Evolutionary conservation across 92 coral and sea anemone genomes (phyloP), one percentile per base, ranked within the genome.

Genomic region (Ricordea florida): DNA sequence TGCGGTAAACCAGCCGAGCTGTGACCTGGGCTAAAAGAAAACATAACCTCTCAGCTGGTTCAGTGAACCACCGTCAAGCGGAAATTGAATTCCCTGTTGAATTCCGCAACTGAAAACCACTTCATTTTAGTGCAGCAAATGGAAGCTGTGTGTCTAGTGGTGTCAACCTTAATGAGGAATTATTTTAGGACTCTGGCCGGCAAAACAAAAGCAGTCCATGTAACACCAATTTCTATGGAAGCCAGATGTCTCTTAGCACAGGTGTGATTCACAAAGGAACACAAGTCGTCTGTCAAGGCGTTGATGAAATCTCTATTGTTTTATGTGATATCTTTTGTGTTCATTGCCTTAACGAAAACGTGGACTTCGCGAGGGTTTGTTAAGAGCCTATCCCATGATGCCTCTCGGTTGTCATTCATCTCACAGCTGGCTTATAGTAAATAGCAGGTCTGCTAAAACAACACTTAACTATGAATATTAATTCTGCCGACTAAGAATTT

Each of bases 191-290:
- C 33, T 46, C 62, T 15, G 43, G 59, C 74, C 55, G 10, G 33
- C 1, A 44, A 46, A 62, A 84, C 89, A 84, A 84, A 43, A 61
- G 84, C 10, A 57, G 67, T 42, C 56, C 68, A 62, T 66, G 76
- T 69, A 60, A 66, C 37, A 66, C 35, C 55, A 59, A 72, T 73
- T 82, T 80, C 91, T 80, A 74, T 45, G 85, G 84, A 26, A 21
- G 84, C 75, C 92, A 87, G 92, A 87, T 87, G 92, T 79, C 81
- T 30, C 6, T 20, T 52, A 71, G 65, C 49, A 78, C 92, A 87
- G 92, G 92, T 87, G 92, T 62, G 79, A 38, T n/a, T 34, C 52
- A 67, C 66, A 68, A 85, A 63, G 81, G 41, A 73, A 75, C 80
- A 75, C 44, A 74, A 50, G 74, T 44, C 72, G 75, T 50, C 57